These are phyloP conservation scores for Andrena marginata DNA, from an alignment of 2,888 invertebrate genomes.

Conservation along the genomic window DNA sequence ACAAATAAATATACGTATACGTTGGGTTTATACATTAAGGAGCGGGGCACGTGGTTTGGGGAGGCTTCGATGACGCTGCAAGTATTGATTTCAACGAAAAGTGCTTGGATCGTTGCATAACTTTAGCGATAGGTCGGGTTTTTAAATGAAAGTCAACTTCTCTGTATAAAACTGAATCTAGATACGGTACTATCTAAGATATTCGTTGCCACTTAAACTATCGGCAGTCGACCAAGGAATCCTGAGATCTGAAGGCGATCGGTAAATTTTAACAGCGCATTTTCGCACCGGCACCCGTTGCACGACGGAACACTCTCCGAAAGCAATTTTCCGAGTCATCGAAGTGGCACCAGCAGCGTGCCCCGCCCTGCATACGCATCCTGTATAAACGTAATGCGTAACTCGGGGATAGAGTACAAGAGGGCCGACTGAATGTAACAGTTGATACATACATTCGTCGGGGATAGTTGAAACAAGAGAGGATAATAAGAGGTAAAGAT, in stretches of 20 bases:
- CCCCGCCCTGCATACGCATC: constrained; percentile 11
- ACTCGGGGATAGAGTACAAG: constrained; percentile 18
- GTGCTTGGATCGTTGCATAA: too few species aligned
- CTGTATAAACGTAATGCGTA: constrained; percentile 10
- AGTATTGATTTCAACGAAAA: neutral
- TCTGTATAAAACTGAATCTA: neutral
- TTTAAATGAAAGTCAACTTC: neutral
- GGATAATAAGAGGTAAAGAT: constrained; percentile 16
- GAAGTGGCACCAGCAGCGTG: neutral
- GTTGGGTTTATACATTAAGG: constrained; percentile 9
- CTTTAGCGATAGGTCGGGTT: neutral
- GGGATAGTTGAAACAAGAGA: neutral
- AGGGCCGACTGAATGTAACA: constrained; percentile 26
- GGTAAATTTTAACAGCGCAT: neutral
- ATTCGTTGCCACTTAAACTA: neutral
- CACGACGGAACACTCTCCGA: neutral
- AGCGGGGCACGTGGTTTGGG: neutral
- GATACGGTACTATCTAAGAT: too few species aligned
- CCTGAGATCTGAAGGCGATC: neutral
- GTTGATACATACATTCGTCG: constrained; percentile 25
- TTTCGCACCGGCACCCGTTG: neutral
- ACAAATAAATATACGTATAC: constrained; percentile 13
- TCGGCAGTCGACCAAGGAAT: neutral
- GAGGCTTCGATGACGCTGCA: neutral
- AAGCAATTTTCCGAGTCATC: constrained; percentile 2